Evolutionary conservation across 2,888 invertebrate genomes (phyloP).

Genomic region (Perdita meconis): DNA sequence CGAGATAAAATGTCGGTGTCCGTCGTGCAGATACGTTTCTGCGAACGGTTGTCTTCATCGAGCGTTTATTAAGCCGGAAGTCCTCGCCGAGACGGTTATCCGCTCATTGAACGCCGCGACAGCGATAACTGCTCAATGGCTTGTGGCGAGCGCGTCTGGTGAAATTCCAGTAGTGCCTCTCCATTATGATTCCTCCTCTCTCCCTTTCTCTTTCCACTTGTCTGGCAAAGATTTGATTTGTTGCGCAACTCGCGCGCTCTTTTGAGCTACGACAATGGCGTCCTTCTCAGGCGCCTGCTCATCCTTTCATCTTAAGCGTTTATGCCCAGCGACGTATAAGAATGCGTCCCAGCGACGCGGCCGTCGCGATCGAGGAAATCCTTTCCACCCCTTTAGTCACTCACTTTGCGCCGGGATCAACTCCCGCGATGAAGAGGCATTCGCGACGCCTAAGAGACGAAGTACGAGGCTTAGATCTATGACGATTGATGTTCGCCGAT

Average conservation of each 20-base stretch:
- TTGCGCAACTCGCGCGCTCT: constrained; percentile 73
- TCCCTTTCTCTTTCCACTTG: constrained; percentile 67
- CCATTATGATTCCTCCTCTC: constrained; percentile 72
- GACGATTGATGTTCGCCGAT: neutral
- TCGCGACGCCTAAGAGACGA: constrained; percentile 53
- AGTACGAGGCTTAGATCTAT: neutral
- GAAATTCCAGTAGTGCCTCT: constrained; percentile 69
- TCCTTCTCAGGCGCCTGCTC: constrained; percentile 73
- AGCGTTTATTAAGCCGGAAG: constrained; percentile 67
- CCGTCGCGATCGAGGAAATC: constrained; percentile 48
- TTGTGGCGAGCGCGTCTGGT: constrained; percentile 73
- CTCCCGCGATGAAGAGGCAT: constrained; percentile 67
- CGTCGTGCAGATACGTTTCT: constrained; percentile 25
- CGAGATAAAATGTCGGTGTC: neutral
- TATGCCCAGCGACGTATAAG: constrained; percentile 74
- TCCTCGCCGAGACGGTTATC: constrained; percentile 57
- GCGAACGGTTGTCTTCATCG: constrained; percentile 41
- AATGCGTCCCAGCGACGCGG: constrained; percentile 62
- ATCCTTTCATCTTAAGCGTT: constrained; percentile 75
- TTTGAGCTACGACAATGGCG: constrained; percentile 78
- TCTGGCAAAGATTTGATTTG: constrained; percentile 79
- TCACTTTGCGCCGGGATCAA: constrained; percentile 70
- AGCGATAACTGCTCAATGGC: constrained; percentile 75
- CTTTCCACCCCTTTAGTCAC: constrained; percentile 62
- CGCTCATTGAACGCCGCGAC: constrained; percentile 69